phyloP scores from a whole-genome alignment of 1,140 invertebrate genomes.

The Bursaphelenchus mucronatus region DNA sequence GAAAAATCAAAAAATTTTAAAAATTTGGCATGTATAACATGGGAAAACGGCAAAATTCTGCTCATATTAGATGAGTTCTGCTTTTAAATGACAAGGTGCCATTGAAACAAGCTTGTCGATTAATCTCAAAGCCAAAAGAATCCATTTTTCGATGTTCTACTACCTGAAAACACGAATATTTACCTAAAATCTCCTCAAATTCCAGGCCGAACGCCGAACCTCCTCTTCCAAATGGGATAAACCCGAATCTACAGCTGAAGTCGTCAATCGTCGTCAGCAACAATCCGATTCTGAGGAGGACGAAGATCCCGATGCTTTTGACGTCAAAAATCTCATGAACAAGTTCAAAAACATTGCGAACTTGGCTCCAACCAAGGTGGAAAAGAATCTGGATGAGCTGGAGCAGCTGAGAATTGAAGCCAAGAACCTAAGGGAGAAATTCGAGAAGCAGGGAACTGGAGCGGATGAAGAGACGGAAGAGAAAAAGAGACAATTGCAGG shows the following conservation, averaged over 20 bases:
- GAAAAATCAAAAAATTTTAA: too few species aligned
- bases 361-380: conserved; percentile 32
- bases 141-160: too few species aligned
- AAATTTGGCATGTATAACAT: too few species aligned
- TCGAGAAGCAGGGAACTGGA: conserved; percentile 19
- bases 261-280: conserved; percentile 42
- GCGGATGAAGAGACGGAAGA: conserved; percentile 40
- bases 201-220: background rate
- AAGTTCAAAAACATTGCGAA: conserved; percentile 61
- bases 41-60: too few species aligned
- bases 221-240: conserved; percentile 54
- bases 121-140: too few species aligned
- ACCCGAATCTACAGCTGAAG: conserved; percentile 42
- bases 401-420: conserved; percentile 52
- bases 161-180: too few species aligned
- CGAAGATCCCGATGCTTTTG: conserved; percentile 53
- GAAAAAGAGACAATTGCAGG: conserved; percentile 51
- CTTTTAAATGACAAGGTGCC: too few species aligned
- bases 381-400: conserved; percentile 51
- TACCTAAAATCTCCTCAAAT: background rate
- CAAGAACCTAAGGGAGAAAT: conserved; percentile 43
- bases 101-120: too few species aligned
- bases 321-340: conserved; percentile 61
- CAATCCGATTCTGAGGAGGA: conserved; percentile 28
- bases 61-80: too few species aligned